phyloP scores from a whole-genome alignment of 2,888 invertebrate species.

The Ichneumon xanthorius region DNA sequence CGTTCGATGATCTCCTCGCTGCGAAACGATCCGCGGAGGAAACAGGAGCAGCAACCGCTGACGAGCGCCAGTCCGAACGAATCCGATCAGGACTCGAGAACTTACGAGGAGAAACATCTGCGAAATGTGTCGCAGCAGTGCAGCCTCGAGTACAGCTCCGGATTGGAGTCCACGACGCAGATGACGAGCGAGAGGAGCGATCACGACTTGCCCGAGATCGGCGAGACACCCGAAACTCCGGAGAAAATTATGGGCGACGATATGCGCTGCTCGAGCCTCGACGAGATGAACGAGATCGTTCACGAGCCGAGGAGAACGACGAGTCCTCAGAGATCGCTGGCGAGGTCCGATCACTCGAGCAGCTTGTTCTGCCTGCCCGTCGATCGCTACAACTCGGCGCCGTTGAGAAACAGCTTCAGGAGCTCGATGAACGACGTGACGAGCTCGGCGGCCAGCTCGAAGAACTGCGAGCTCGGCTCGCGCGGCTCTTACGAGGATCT shows the following conservation, averaged over 20 bases:
- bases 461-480: constrained; percentile 74
- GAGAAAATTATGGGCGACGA: constrained; percentile 65
- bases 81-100: constrained; percentile 79
- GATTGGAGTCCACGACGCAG: constrained; percentile 81
- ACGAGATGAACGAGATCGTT: constrained; percentile 53
- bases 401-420: constrained; percentile 74
- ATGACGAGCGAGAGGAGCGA: constrained; percentile 82
- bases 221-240: constrained; percentile 74
- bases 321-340: constrained; percentile 63
- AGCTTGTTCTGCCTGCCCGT: constrained; percentile 79
- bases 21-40: constrained; percentile 73
- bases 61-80: constrained; percentile 75
- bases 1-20: constrained; percentile 54
- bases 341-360: constrained; percentile 76
- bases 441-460: constrained; percentile 76
- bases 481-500: constrained; percentile 76
- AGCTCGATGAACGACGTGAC: constrained; percentile 80
- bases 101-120: constrained; percentile 84
- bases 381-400: constrained; percentile 69
- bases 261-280: constrained; percentile 62
- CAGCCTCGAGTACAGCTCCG: constrained; percentile 89
- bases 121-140: constrained; percentile 90
- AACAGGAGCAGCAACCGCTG: constrained; percentile 81
- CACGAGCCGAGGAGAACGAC: constrained; percentile 41
- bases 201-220: constrained; percentile 81